Conservation (phyloP, 1,140 invertebrate genomes). For the Brachionus sp. region DNA sequence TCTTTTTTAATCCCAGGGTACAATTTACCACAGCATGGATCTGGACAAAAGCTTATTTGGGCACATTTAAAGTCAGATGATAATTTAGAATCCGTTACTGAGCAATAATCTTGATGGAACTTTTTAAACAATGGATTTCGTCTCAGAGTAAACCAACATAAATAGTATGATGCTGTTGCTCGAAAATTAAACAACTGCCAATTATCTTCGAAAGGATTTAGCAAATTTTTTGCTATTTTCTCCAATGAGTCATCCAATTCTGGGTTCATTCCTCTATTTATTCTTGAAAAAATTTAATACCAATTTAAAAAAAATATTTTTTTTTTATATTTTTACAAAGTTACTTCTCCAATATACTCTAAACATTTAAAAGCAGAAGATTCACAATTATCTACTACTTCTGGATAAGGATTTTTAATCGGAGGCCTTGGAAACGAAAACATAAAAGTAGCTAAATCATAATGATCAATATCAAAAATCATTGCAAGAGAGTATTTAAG, state of each 20-base stretch:
- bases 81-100: background rate
- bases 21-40: slow-evolving; percentile 1
- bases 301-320: background rate
- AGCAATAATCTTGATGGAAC: background rate
- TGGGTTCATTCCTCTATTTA: background rate
- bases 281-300: background rate
- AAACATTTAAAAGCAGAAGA: background rate
- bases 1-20: background rate
- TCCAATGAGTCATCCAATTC: background rate
- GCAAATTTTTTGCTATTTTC: background rate
- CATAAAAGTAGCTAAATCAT: background rate
- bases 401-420: background rate
- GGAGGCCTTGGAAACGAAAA: background rate
- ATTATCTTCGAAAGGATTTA: background rate
- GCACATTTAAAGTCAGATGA: background rate
- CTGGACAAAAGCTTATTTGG: background rate
- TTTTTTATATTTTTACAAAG: background rate
- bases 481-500: background rate
- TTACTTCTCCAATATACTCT: background rate
- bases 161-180: slow-evolving; percentile 1
- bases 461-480: background rate
- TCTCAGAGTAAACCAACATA: slow-evolving; percentile 14
- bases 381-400: background rate
- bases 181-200: slow-evolving; percentile 35
- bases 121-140: slow-evolving; percentile 12